Conservation (phyloP, 2,797 vertebrate genomes). For the Rhyacichthys aspro region DNA sequence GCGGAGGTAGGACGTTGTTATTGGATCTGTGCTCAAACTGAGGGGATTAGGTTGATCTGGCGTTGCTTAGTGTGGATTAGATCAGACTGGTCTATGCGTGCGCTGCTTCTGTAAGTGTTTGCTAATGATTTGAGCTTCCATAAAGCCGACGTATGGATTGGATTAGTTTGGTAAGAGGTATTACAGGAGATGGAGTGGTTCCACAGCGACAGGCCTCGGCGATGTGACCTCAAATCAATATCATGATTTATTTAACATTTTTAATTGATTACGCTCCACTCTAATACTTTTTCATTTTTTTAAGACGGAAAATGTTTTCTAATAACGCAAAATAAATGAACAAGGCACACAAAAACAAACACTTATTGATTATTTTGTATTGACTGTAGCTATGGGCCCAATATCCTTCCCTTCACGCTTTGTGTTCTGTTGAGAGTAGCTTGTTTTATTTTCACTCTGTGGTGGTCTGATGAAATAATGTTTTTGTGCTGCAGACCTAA, state of each 20-base stretch:
- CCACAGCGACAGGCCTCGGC: too few species aligned
- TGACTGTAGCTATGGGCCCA: too few species aligned
- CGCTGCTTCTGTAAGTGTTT: conserved; percentile 14
- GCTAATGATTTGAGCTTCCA: conserved; percentile 20
- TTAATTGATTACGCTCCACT: too few species aligned
- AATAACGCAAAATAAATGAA: too few species aligned
- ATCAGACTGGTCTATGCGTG: conserved; percentile 23
- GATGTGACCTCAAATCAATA: background rate
- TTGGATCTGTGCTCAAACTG: conserved; percentile 34
- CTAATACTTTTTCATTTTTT: too few species aligned
- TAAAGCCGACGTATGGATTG: conserved; percentile 8
- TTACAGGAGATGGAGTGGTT: background rate
- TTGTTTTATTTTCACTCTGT: background rate
- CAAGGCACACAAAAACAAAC: too few species aligned
- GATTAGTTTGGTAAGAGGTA: conserved; percentile 9
- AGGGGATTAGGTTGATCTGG: conserved; percentile 34
- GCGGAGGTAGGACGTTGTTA: conserved; percentile 25
- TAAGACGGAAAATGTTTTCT: too few species aligned
- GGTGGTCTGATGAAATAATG: conserved; percentile 27
- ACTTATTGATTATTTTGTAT: too few species aligned
- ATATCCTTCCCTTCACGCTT: background rate
- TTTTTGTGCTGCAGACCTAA: conserved; percentile 38
- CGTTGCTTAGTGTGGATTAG: conserved; percentile 38
- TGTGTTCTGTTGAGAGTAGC: too few species aligned
- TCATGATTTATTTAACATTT: background rate